Conservation (phyloP, 2,888 invertebrate genomes). For the Scotopteryx bipunctaria region DNA sequence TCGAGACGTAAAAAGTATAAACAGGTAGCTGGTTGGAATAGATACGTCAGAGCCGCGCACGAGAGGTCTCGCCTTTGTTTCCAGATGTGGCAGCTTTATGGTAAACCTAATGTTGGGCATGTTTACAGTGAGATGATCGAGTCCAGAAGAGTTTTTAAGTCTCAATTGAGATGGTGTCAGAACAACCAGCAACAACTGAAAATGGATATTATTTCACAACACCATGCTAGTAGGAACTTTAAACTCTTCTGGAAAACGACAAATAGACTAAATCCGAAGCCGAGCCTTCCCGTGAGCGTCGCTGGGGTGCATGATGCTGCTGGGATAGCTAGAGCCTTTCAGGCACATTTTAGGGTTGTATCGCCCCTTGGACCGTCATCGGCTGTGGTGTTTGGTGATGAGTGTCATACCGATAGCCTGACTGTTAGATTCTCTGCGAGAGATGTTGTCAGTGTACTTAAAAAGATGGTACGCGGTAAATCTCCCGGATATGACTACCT, state of each 20-base stretch:
- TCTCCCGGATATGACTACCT: neutral
- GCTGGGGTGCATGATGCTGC: neutral
- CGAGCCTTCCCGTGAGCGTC: neutral
- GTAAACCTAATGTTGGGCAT: neutral
- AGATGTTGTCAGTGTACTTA: neutral
- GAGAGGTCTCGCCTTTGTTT: neutral
- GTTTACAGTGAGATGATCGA: neutral
- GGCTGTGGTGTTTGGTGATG: neutral
- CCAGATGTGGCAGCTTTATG: neutral
- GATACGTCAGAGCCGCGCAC: neutral
- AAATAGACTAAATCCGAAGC: neutral
- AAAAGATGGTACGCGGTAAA: neutral
- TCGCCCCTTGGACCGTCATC: neutral
- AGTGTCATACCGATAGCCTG: neutral
- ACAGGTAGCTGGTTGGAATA: slow-evolving; percentile 1
- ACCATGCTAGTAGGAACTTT: neutral
- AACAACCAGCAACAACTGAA: neutral
- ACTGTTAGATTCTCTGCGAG: neutral
- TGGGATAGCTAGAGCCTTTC: neutral
- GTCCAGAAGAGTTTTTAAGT: neutral
- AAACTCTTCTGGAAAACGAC: neutral
- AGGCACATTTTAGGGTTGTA: neutral
- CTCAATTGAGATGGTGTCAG: neutral
- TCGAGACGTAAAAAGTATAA: neutral
- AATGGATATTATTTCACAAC: neutral